Conservation (phyloP, 2,888 invertebrate species). For the Drosophila anomalipes region DNA sequence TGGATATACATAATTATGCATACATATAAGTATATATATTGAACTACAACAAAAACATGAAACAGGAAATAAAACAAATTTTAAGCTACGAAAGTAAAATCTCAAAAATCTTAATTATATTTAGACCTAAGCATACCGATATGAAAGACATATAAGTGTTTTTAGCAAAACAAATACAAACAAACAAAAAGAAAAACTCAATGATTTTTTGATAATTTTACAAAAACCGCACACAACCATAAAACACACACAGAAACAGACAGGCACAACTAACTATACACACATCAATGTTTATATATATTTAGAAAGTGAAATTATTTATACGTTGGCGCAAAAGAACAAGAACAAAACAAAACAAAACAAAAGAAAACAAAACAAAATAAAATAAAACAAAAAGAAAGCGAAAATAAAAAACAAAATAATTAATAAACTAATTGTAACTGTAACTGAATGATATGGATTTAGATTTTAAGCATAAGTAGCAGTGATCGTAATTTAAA, state of each 20-base stretch:
- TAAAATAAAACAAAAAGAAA: slow-evolving; percentile 23
- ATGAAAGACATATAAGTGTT: slow-evolving; percentile 78
- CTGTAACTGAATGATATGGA: slow-evolving; percentile 75
- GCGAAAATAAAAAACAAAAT: slow-evolving; percentile 34
- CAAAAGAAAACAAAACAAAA: slow-evolving; percentile 40
- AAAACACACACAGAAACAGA: slow-evolving; percentile 45
- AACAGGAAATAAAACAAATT: slow-evolving; percentile 81
- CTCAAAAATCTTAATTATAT: slow-evolving; percentile 79
- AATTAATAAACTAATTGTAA: slow-evolving; percentile 72
- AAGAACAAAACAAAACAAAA: slow-evolving; percentile 53
- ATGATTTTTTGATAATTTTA: slow-evolving; percentile 82
- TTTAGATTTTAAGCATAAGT: slow-evolving; percentile 74
- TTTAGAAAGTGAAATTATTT: slow-evolving; percentile 80
- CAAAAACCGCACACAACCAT: slow-evolving; percentile 63
- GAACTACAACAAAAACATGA: slow-evolving; percentile 73
- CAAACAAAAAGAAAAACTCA: slow-evolving; percentile 46
- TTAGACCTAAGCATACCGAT: slow-evolving; percentile 69
- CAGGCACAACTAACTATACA: slow-evolving; percentile 65
- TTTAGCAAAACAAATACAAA: slow-evolving; percentile 67
- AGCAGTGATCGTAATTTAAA: slow-evolving; percentile 82
- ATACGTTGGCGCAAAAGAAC: slow-evolving; percentile 77
- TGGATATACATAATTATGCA: slow-evolving; percentile 42
- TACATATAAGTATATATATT: slow-evolving; percentile 60
- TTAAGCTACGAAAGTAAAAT: slow-evolving; percentile 78
- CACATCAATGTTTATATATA: slow-evolving; percentile 78